Conservation (phyloP, 1,140 invertebrate genomes). For the Steinernema khuongi region DNA sequence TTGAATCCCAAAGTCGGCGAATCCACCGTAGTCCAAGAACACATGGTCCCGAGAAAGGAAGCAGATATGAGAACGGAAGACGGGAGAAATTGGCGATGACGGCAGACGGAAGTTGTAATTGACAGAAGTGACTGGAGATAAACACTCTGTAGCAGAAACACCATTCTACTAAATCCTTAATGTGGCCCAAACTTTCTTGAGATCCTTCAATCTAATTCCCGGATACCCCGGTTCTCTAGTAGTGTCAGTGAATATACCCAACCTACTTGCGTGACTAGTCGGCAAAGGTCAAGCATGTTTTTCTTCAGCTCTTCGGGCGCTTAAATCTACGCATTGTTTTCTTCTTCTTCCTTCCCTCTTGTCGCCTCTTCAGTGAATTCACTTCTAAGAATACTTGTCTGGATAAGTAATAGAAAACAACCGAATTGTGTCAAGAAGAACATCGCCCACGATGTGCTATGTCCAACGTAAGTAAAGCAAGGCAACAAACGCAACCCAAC, state of each 20-base stretch:
- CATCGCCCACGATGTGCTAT: no score
- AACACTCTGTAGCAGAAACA: background rate
- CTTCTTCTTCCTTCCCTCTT: slow-evolving; percentile 18
- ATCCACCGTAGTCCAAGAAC: no score
- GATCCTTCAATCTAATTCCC: background rate
- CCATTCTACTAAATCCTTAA: slow-evolving; percentile 9
- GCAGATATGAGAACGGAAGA: background rate
- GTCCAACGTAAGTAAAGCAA: no score
- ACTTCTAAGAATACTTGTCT: no score
- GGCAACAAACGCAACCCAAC: no score
- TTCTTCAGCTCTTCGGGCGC: no score
- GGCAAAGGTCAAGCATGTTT: no score
- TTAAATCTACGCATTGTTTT: slow-evolving; percentile 1
- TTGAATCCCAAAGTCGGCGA: no score
- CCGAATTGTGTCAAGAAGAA: no score
- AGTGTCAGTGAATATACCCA: background rate
- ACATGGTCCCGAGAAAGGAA: background rate
- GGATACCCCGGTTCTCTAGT: slow-evolving; percentile 17
- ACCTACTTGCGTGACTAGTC: slow-evolving; percentile 1
- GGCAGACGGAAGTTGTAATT: background rate
- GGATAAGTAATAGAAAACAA: no score
- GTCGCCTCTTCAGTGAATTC: slow-evolving; percentile 12
- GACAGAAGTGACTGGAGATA: background rate
- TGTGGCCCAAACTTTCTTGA: background rate
- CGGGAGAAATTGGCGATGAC: background rate